These are phyloP conservation scores for Whitmania pigra DNA, from an alignment of 1,140 invertebrate species.

Conservation along the genomic window DNA sequence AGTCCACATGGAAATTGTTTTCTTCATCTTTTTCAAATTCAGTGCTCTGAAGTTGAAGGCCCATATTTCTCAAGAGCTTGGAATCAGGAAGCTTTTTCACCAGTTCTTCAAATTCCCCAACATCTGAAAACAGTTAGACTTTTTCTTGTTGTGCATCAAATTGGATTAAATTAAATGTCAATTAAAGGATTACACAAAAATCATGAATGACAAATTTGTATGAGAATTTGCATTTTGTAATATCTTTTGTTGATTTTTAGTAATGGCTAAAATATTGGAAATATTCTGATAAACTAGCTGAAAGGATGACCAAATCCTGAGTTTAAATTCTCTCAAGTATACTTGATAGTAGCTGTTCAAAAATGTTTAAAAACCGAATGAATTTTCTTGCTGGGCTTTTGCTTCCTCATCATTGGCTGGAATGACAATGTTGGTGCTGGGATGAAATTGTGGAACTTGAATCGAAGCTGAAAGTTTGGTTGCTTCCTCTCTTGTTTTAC, in stretches of 20 bases:
- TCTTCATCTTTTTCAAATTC: conserved; percentile 99
- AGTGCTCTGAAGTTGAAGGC: conserved; percentile 56
- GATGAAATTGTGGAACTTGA: conserved; percentile 71
- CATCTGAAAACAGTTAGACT: conserved; percentile 27
- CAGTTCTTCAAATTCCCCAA: conserved; percentile 31
- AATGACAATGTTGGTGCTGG: conserved; percentile 85
- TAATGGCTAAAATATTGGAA: no score
- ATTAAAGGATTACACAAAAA: not conserved
- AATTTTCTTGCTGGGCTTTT: conserved; percentile 37
- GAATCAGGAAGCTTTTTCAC: conserved; percentile 31
- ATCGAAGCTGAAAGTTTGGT: conserved; percentile 49
- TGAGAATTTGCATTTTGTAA: not conserved
- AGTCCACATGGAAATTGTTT: conserved; percentile 94
- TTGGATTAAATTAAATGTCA: not conserved
- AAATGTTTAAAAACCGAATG: not conserved
- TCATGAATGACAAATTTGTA: conserved; percentile 6
- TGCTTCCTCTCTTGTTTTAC: conserved; percentile 52
- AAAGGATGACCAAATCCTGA: no score
- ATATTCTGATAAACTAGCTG: no score
- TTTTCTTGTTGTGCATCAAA: not conserved
- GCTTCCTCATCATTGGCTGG: conserved; percentile 92
- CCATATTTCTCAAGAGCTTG: conserved; percentile 40
- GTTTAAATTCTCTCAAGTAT: no score
- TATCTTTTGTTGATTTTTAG: no score
- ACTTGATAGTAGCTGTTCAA: not conserved